phyloP scores from a whole-genome alignment of 92 coral and sea anemone species.

The Epizoanthus scotinus region DNA sequence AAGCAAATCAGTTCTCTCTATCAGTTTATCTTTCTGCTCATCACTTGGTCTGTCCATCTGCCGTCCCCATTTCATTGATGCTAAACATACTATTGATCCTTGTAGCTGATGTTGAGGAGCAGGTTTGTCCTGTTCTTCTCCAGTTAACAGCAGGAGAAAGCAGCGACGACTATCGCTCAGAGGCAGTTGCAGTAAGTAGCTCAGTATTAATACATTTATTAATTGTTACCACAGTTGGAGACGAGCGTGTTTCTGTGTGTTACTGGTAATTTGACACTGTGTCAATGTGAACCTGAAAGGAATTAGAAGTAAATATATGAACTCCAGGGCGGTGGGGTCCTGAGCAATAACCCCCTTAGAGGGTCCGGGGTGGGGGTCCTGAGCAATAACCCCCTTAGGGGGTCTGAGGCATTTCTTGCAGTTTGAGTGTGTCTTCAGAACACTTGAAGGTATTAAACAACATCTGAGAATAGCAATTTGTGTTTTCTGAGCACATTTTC shows the following conservation, averaged over 20 bases:
- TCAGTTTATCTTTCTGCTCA: background rate
- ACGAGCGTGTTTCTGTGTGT: background rate
- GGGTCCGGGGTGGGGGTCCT: too few relatives aligned
- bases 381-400: too few relatives aligned
- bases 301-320: too few relatives aligned
- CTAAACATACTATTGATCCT: background rate
- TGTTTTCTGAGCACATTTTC: too few relatives aligned
- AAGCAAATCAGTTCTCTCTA: background rate
- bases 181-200: constrained; percentile 94
- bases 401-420: too few relatives aligned
- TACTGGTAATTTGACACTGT: background rate
- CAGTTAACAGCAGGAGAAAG: constrained; percentile 95
- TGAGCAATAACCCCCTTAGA: too few relatives aligned
- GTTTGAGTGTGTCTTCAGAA: too few relatives aligned
- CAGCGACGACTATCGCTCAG: constrained; percentile 95
- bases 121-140: constrained; percentile 91
- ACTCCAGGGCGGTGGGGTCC: too few relatives aligned
- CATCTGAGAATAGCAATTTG: too few relatives aligned
- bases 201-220: background rate
- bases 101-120: constrained; percentile 94
- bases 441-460: too few relatives aligned
- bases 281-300: too few relatives aligned
- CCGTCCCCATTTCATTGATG: background rate
- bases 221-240: background rate
- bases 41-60: background rate